Evolutionary conservation across 2,797 vertebrate genomes (phyloP).

Genomic region (Glossophaga mutica): DNA sequence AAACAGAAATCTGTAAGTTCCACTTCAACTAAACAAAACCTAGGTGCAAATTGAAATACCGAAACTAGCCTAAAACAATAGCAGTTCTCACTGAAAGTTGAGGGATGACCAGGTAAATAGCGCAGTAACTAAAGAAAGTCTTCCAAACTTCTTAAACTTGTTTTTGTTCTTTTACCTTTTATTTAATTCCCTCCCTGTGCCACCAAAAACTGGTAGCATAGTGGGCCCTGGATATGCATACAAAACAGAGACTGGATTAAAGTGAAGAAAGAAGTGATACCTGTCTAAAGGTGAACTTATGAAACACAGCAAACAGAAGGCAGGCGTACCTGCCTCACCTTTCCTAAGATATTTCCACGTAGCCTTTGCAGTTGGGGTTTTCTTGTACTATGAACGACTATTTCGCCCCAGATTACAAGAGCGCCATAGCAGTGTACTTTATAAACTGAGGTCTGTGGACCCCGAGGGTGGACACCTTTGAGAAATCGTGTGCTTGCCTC

Average conservation of each 20-base stretch:
- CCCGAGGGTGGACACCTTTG: background rate
- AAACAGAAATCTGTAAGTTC: background rate
- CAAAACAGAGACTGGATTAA: background rate
- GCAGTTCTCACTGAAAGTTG: background rate
- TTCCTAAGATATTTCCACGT: background rate
- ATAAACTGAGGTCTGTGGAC: background rate
- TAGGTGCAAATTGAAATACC: background rate
- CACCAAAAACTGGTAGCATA: background rate
- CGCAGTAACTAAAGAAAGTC: background rate
- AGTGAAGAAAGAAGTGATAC: background rate
- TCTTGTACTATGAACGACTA: background rate
- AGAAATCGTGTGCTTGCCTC: background rate
- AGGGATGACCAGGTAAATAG: background rate
- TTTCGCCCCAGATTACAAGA: background rate
- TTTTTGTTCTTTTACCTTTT: background rate
- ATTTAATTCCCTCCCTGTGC: background rate
- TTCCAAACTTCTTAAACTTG: background rate
- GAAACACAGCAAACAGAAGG: background rate
- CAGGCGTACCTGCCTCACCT: background rate
- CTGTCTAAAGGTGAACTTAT: background rate
- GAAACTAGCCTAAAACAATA: background rate
- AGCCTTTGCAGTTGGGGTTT: background rate
- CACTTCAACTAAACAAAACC: background rate
- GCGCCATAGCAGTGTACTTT: accelerated
- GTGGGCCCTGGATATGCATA: background rate